Conservation (phyloP, 1,140 invertebrate genomes). For the Subanguina moxae region DNA sequence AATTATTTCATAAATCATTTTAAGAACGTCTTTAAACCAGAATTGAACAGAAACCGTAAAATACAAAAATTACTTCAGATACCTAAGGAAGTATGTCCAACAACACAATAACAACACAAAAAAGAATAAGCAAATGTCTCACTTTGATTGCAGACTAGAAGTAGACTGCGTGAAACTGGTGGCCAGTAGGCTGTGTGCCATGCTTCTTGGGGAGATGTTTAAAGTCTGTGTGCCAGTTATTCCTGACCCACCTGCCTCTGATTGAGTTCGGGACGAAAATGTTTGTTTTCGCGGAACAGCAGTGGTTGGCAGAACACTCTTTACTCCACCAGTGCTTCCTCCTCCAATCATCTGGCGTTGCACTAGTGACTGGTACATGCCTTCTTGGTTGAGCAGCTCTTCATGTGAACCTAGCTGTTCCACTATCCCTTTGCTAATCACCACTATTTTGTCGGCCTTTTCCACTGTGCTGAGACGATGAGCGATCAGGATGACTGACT, state of each 20-base stretch:
- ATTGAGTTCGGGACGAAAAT: neutral
- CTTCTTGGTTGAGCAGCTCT: slow-evolving; percentile 31
- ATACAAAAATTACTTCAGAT: too few relatives aligned
- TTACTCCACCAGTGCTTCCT: neutral
- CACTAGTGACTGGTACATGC: slow-evolving; percentile 39
- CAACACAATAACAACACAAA: too few relatives aligned
- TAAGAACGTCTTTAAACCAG: too few relatives aligned
- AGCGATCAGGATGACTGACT: slow-evolving; percentile 64
- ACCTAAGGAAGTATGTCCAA: too few relatives aligned
- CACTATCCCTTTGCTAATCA: slow-evolving; percentile 55
- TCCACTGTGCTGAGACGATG: slow-evolving; percentile 63
- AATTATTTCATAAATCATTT: too few relatives aligned
- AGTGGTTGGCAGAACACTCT: neutral
- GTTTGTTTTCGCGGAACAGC: neutral
- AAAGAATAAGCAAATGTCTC: neutral
- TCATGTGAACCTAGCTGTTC: slow-evolving; percentile 38
- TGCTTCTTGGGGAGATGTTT: slow-evolving; percentile 25
- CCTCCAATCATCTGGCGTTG: slow-evolving; percentile 46
- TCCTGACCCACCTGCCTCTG: neutral
- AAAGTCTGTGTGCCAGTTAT: slow-evolving; percentile 2
- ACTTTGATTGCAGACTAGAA: slow-evolving; percentile 48
- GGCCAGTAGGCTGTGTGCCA: slow-evolving; percentile 45
- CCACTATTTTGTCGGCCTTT: slow-evolving; percentile 61
- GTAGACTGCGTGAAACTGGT: slow-evolving; percentile 47
- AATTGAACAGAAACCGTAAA: too few relatives aligned